Evolutionary conservation across 2,113 vertebrate species (phyloP).

Genomic region (Cepphus grylle): DNA sequence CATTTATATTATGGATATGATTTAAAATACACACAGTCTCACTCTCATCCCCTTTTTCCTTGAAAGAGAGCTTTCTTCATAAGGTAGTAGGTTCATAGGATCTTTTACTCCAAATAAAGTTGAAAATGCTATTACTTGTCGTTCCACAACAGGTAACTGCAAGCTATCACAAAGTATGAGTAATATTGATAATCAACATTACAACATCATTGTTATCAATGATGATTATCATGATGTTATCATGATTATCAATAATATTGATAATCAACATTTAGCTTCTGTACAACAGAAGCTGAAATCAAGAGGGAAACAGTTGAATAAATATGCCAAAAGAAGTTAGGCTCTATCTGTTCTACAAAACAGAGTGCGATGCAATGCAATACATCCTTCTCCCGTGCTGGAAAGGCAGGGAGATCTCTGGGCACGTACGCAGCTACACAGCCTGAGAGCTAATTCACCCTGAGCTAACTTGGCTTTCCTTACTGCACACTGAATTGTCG

Average conservation of each 20-base stretch:
- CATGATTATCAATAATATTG: neutral
- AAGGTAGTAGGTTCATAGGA: neutral
- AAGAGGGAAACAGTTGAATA: neutral
- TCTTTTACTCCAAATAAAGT: neutral
- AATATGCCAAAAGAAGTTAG: neutral
- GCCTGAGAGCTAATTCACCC: neutral
- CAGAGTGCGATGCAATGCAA: neutral
- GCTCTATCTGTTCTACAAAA: neutral
- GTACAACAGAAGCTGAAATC: neutral
- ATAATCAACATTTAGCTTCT: neutral
- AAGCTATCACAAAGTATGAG: neutral
- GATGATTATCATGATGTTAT: no score
- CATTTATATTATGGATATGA: neutral
- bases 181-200: neutral
- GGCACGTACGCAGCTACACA: no score
- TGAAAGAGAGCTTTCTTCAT: neutral
- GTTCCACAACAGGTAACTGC: neutral
- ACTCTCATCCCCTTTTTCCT: neutral
- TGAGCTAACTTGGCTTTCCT: neutral
- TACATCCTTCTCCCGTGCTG: neutral
- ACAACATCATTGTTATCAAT: no score
- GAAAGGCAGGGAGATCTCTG: neutral
- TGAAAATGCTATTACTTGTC: neutral
- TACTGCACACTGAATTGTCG: neutral
- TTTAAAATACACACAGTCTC: neutral